These are phyloP conservation scores for Ferrisia virgata DNA, from an alignment of 2,888 invertebrate genomes.

Conservation along the genomic window DNA sequence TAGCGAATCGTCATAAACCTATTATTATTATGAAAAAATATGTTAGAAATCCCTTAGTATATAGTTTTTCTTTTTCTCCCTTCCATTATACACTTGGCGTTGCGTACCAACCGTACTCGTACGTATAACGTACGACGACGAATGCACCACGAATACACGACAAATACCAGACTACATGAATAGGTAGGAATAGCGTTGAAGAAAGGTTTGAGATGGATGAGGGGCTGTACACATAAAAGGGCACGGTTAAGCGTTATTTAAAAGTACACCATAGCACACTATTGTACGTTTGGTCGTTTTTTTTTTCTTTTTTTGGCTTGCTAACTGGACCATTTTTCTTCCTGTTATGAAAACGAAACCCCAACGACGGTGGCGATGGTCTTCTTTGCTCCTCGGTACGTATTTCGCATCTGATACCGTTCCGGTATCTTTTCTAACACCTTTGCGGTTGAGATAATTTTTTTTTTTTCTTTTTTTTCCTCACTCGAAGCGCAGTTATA, in stretches of 20 bases:
- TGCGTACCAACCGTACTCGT: neutral
- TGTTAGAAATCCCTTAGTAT: conserved; percentile 16
- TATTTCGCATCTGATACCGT: neutral
- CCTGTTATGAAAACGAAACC: neutral
- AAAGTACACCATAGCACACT: no score
- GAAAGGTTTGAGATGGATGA: neutral
- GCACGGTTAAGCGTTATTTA: conserved; percentile 10
- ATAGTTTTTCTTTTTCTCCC: neutral
- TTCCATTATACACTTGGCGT: neutral
- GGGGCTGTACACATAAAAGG: neutral
- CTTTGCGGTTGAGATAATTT: neutral
- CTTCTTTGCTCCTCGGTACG: neutral
- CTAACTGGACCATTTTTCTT: neutral
- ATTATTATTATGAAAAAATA: conserved; percentile 32
- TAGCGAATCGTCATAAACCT: conserved; percentile 7
- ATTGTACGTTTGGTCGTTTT: neutral
- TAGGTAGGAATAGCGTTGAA: neutral
- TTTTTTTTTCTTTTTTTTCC: neutral
- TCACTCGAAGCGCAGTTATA: neutral
- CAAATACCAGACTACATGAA: neutral
- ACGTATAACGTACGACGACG: no score
- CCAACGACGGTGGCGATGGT: neutral
- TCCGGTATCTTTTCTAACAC: neutral
- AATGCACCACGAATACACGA: no score
- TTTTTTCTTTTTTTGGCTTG: neutral